Evolutionary conservation across 2,797 vertebrate genomes (phyloP).

Genomic region (Glossophaga mutica): DNA sequence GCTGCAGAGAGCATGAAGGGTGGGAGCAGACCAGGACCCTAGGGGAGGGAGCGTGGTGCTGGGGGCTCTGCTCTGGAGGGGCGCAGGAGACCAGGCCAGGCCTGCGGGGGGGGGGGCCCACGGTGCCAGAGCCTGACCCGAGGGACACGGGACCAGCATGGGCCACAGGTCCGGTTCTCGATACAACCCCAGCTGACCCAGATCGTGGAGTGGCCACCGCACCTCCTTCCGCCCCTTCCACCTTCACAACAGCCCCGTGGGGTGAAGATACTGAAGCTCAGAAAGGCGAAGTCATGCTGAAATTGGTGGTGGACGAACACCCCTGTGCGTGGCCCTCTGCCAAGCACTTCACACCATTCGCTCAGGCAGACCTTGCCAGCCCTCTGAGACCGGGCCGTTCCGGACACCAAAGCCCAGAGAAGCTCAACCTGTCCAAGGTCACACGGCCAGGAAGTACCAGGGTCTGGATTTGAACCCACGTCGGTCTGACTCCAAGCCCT

Average conservation of each 20-base stretch:
- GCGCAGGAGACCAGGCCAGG: not conserved
- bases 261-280: not conserved
- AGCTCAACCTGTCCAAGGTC: not conserved
- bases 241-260: rapidly evolving
- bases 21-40: not conserved
- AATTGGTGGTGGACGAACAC: rapidly evolving
- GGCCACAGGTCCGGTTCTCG: not conserved
- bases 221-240: not conserved
- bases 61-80: not conserved
- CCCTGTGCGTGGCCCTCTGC: not conserved
- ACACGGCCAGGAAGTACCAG: not conserved
- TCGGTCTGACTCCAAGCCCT: not conserved
- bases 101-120: too few species aligned
- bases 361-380: not conserved
- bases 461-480: not conserved
- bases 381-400: not conserved
- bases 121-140: not conserved
- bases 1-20: rapidly evolving
- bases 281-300: not conserved
- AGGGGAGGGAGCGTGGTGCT: rapidly evolving
- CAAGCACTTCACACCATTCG: not conserved
- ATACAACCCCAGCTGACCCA: not conserved
- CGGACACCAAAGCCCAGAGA: not conserved
- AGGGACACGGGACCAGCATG: too few species aligned
- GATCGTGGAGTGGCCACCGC: not conserved